Base-by-base conservation (phyloP, 2,888 invertebrate genomes). In the Pterobdella sp. region DNA sequence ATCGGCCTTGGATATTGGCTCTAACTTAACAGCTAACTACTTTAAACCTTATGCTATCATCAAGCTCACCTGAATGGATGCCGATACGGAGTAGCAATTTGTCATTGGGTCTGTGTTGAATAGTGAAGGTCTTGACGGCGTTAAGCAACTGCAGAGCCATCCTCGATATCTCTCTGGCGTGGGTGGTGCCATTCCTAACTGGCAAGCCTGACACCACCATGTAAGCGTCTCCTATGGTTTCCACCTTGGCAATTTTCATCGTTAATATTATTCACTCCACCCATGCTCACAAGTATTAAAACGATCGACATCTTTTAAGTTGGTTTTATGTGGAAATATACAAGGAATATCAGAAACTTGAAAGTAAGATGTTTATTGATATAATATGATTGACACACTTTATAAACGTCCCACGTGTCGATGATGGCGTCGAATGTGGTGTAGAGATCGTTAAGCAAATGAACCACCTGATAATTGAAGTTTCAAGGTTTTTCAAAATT, bases 381-480 rank as follows among this genome's bases (percentile, higher is more conserved):
- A 63, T 7, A 63, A 7, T 26, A 63, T 26, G 7, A n/a, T 26
- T 67, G 22, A 70, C 32, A 7, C 0, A 86, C 95, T 88, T 97
- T 97, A 85, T 97, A 97, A 29, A 83, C 82, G 78, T 83, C 83
- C 81, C 93, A 96, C 80, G 93, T 91, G 83, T 92, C 95, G 78
- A 96, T 93, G 79, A 95, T 92, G 0, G 93, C 92, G 84, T 98
- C 97, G 84, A 98, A 97, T 80, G 92, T 92, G 66, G 95, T 94
- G 85, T 98, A 98, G 75, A 98, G 88, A 85, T 97, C 96, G 85
- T 97, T 98, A 72, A 98, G 89, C 52, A 98, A 87, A 82, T 93
- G 92, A 37, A 98, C 95, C 36, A 96, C 94, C 75, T 74, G 31
- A 22, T 52, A 1, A 4, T 1, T 68, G 37, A 18, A 10, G 26